These are phyloP conservation scores for Thera britannica DNA, from an alignment of 2,888 invertebrate species.

Conservation along the genomic window DNA sequence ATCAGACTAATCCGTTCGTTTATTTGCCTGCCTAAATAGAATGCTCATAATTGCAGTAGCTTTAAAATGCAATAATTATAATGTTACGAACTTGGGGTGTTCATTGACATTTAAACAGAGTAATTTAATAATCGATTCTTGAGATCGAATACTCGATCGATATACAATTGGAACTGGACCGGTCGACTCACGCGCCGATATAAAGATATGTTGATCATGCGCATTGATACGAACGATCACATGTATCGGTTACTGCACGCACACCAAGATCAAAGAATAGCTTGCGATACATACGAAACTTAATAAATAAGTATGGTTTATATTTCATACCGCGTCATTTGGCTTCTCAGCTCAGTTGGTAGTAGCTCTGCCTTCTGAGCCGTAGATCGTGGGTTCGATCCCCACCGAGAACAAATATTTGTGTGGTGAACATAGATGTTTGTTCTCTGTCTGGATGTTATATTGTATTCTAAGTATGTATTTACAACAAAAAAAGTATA, in stretches of 20 bases:
- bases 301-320: neutral
- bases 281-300: neutral
- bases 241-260: slow-evolving; percentile 68
- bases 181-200: slow-evolving; percentile 62
- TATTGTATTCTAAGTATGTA: too few species aligned
- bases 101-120: slow-evolving; percentile 24
- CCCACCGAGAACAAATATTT: too few species aligned
- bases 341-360: too few species aligned
- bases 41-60: too few species aligned
- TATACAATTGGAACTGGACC: slow-evolving; percentile 58
- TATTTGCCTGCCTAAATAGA: too few species aligned
- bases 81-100: neutral
- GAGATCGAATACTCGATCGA: slow-evolving; percentile 46
- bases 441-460: too few species aligned
- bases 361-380: too few species aligned
- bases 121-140: slow-evolving; percentile 37
- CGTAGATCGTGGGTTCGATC: too few species aligned
- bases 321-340: too few species aligned
- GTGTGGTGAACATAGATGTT: too few species aligned
- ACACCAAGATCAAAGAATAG: slow-evolving; percentile 43
- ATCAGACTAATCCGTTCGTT: too few species aligned
- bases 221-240: slow-evolving; percentile 74
- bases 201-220: slow-evolving; percentile 68
- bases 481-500: too few species aligned
- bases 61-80: neutral